Conservation (phyloP, 1,140 invertebrate species). For the Trachymyrmex cornetzi region DNA sequence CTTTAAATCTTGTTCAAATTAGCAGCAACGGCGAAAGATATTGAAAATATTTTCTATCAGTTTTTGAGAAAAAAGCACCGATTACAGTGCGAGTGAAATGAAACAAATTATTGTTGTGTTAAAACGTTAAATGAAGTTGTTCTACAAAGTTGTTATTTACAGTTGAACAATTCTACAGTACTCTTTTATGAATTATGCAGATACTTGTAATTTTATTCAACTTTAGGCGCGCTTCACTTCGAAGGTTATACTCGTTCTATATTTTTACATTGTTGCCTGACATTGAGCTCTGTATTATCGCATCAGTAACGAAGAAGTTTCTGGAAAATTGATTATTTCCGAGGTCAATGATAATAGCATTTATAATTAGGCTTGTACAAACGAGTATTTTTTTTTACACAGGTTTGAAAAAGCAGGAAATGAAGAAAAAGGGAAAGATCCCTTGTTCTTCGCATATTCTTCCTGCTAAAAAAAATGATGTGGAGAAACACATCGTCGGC, state of each 20-base stretch:
- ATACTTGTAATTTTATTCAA: not conserved
- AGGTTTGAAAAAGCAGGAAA: not conserved
- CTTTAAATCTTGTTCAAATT: constrained; percentile 7
- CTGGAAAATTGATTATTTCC: constrained; percentile 18
- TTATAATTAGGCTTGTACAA: not conserved
- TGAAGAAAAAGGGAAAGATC: not conserved
- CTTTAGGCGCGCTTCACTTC: not conserved
- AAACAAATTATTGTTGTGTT: not conserved
- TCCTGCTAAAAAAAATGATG: not conserved
- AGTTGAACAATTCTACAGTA: not conserved
- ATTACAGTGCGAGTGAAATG: not conserved
- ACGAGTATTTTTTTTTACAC: not conserved
- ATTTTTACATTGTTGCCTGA: constrained; percentile 7
- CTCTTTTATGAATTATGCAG: not conserved
- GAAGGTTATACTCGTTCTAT: not conserved
- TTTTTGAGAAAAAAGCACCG: not conserved
- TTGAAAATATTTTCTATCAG: not conserved
- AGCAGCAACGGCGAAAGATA: not conserved
- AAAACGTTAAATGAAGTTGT: not conserved
- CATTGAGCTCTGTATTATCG: constrained; percentile 27
- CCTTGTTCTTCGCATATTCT: not conserved
- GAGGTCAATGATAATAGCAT: not conserved
- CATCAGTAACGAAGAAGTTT: not conserved
- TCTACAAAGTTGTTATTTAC: not conserved
- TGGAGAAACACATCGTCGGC: not conserved